Conservation (phyloP, 2,797 vertebrate species). For the Phataginus tricuspis region DNA sequence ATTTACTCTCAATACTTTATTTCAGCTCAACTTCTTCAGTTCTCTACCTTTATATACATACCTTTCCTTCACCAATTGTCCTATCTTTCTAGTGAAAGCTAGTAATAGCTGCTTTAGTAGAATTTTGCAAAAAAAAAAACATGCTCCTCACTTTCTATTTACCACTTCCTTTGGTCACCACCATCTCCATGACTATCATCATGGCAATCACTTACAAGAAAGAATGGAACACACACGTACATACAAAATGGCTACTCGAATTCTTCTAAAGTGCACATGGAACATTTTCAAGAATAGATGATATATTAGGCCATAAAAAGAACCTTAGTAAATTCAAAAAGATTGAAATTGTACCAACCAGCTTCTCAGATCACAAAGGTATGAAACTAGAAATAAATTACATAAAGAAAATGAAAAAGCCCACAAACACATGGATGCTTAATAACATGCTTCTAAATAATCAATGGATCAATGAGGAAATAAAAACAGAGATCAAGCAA, state of each 20-base stretch:
- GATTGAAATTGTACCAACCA: too few relatives aligned
- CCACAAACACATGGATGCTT: too few relatives aligned
- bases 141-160: constrained; percentile 8
- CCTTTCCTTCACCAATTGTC: background rate
- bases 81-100: background rate
- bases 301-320: too few relatives aligned
- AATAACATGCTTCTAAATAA: too few relatives aligned
- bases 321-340: too few relatives aligned
- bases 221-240: background rate
- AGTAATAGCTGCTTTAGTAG: background rate
- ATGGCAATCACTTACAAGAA: background rate
- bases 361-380: too few relatives aligned
- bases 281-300: too few relatives aligned
- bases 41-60: background rate
- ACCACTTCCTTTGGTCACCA: background rate
- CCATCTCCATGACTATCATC: constrained; percentile 32
- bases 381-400: too few relatives aligned
- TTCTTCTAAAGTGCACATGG: too few relatives aligned
- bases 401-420: too few relatives aligned
- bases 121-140: background rate
- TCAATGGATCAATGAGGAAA: too few relatives aligned
- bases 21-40: constrained; percentile 21
- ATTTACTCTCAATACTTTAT: constrained; percentile 52
- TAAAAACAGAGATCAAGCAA: too few relatives aligned
- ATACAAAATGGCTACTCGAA: background rate